Evolutionary conservation across 2,888 invertebrate species (phyloP), one percentile per base, ranked within the genome.

Genomic region (Physocephala rufipes): DNA sequence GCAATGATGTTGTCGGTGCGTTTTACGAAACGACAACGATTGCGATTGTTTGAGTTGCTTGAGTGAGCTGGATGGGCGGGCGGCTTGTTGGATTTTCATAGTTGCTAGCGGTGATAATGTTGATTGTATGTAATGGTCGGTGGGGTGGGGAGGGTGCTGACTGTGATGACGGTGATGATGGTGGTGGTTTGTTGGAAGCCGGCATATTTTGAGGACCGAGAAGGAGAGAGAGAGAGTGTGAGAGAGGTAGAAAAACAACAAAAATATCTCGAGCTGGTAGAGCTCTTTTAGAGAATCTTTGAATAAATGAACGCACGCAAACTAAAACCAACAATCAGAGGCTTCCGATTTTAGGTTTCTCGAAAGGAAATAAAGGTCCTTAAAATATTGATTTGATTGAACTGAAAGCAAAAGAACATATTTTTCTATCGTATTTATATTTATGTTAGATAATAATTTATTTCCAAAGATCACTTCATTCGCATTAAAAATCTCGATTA

Each of bases 241-340:
- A 51, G 58, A 61, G 36, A 36, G 51, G 63, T 13, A 61, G 45
- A 71, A 72, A 65, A 67, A 71, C 65, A 74, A 73, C 71, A 72
- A 74, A 71, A 58, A 73, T 73, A 74, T 74, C n/a, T 75, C 73
- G 75, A 75, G 72, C 73, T 75, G 76, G n/a, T 74, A 73, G 75
- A 73, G 73, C n/a, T n/a, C n/a, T 72, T 76, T 43, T 71, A 67
- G 67, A 66, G 66, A n/a, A n/a, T n/a, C 66, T 51, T 13, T 53
- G 53, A 5, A 16, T 49, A 19, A 5, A 1, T 21, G n/a, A 4
- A 36, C 36, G 36, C 9, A 36, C 36, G 36, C 36, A 36, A 36
- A 21, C 21, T 3, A 53, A 15, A n/a, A 21, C 3, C 21, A 21
- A 9, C n/a, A n/a, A 53, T 53, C 21, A 21, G 53, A 21, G 53